A percentile compares a stretch with the other conserved stretches of the same genome.
These are phyloP conservation scores for Caradrina kadenii DNA, from an alignment of 2,888 invertebrate genomes.

Conservation along the genomic window DNA sequence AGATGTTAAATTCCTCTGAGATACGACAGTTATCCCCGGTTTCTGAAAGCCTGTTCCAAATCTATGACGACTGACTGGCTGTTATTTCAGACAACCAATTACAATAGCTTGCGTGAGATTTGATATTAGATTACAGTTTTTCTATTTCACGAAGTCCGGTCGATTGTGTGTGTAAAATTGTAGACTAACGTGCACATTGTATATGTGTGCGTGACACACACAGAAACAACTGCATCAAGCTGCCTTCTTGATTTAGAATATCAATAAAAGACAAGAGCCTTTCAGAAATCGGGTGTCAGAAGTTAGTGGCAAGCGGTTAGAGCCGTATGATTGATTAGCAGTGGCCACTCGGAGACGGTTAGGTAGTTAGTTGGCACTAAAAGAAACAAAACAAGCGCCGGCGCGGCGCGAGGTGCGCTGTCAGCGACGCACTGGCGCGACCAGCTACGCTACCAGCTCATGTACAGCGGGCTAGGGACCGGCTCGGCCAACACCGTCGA, in stretches of 20 bases:
- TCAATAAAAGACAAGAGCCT: background rate
- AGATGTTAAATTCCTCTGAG: constrained; percentile 63
- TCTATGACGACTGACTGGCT: background rate
- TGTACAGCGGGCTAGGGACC: constrained; percentile 68
- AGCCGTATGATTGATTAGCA: constrained; percentile 79
- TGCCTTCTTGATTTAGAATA: too few species aligned
- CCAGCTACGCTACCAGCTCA: constrained; percentile 59
- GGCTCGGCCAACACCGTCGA: constrained; percentile 40
- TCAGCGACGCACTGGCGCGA: constrained; percentile 61
- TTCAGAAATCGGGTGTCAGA: constrained; percentile 21
- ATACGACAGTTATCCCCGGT: constrained; percentile 62
- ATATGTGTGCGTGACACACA: background rate
- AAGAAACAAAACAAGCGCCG: constrained; percentile 79
- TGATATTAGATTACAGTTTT: background rate
- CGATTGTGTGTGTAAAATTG: too few species aligned
- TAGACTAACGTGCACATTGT: background rate
- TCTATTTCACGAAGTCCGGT: background rate
- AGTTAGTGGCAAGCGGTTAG: constrained; percentile 81
- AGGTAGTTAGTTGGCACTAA: constrained; percentile 71
- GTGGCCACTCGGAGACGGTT: constrained; percentile 64
- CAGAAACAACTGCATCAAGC: background rate
- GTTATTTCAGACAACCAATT: background rate
- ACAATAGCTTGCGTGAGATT: background rate
- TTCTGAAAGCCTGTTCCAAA: constrained; percentile 27
- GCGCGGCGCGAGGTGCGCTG: constrained; percentile 67